Evolutionary conservation across 2,797 vertebrate species (phyloP).

Genomic region (Gila robusta): DNA sequence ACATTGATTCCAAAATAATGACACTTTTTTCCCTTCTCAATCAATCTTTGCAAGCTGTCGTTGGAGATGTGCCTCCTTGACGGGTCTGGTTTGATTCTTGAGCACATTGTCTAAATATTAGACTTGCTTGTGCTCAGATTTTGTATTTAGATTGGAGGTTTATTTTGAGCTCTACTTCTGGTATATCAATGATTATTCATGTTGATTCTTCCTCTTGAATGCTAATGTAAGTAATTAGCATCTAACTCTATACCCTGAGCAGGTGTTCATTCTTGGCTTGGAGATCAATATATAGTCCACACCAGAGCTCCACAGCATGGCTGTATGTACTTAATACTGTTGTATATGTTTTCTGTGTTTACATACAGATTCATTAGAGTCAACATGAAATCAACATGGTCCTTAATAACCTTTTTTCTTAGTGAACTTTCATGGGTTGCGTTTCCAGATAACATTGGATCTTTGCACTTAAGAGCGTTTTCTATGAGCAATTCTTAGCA

Average conservation of each 20-base stretch:
- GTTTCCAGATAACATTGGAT: too few species aligned
- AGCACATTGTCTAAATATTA: not conserved
- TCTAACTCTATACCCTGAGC: not conserved
- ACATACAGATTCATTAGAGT: not conserved
- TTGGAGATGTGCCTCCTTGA: not conserved
- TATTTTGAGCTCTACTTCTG: not conserved
- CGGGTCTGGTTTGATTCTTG: not conserved
- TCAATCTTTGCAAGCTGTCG: not conserved
- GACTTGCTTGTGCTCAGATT: not conserved
- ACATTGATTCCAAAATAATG: not conserved
- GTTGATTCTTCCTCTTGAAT: conserved; percentile 16
- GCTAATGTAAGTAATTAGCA: conserved; percentile 13
- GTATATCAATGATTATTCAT: conserved; percentile 25
- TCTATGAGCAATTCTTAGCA: too few species aligned
- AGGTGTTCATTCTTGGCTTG: conserved; percentile 30
- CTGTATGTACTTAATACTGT: not conserved
- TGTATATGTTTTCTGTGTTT: not conserved
- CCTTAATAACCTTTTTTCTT: not conserved
- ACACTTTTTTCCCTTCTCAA: not conserved
- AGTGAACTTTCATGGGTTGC: too few species aligned
- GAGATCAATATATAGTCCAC: conserved; percentile 12
- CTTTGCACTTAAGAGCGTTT: too few species aligned
- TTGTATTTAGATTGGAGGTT: not conserved
- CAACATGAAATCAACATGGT: not conserved
- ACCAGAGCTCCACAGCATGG: conserved; percentile 2